These are phyloP conservation scores for Caenorhabditis virilis DNA, from an alignment of 2,888 invertebrate species.

Conservation along the genomic window DNA sequence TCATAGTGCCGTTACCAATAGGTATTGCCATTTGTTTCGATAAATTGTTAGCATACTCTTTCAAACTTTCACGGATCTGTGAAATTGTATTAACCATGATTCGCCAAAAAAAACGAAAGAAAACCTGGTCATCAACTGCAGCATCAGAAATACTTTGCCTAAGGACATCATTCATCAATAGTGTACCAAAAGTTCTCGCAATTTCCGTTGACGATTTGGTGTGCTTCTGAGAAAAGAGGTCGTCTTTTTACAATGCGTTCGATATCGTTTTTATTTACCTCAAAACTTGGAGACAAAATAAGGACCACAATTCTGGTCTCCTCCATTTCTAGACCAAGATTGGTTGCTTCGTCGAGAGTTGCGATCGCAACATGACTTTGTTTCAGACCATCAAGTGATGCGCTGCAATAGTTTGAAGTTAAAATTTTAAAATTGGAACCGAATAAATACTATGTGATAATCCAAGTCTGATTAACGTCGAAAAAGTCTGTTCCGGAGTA, in stretches of 20 bases:
- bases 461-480: constrained; percentile 52
- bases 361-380: constrained; percentile 50
- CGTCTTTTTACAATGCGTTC: neutral
- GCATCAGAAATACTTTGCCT: constrained; percentile 66
- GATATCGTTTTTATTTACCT: constrained; percentile 4
- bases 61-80: constrained; percentile 24
- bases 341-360: constrained; percentile 53
- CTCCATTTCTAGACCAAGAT: constrained; percentile 55
- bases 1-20: constrained; percentile 9
- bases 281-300: constrained; percentile 49
- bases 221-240: constrained; percentile 69
- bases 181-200: constrained; percentile 71
- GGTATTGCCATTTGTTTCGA: constrained; percentile 21
- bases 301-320: constrained; percentile 50
- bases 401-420: too few relatives aligned
- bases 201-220: constrained; percentile 71
- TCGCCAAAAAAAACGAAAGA: too few relatives aligned
- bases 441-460: constrained; percentile 43
- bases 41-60: constrained; percentile 21
- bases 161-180: constrained; percentile 70
- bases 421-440: neutral
- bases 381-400: constrained; percentile 44
- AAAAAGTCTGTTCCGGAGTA: constrained; percentile 41
- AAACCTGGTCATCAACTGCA: constrained; percentile 63
- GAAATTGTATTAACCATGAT: constrained; percentile 1